These are phyloP conservation scores for Plebejus melissa DNA, from an alignment of 2,888 invertebrate genomes.

Conservation along the genomic window DNA sequence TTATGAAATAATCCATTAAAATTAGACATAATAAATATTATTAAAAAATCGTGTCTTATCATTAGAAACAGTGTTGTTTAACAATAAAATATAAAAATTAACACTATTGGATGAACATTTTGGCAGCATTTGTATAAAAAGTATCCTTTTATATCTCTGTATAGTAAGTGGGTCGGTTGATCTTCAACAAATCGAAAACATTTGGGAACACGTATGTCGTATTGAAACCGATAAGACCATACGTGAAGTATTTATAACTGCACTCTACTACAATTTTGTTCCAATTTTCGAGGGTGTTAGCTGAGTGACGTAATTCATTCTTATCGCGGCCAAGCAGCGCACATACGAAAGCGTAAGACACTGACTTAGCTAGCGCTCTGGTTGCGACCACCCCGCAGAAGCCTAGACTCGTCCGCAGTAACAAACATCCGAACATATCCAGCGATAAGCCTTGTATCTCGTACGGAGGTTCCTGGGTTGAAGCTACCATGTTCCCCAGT, in stretches of 20 bases:
- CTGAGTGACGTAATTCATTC: slow-evolving; percentile 81
- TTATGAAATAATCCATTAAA: neutral
- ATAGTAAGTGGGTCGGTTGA: slow-evolving; percentile 90
- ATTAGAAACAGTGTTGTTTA: neutral
- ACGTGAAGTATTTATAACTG: slow-evolving; percentile 90
- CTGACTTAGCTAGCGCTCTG: slow-evolving; percentile 82
- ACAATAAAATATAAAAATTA: neutral
- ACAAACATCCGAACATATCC: slow-evolving; percentile 82
- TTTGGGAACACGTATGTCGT: slow-evolving; percentile 87
- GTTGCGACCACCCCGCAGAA: slow-evolving; percentile 86
- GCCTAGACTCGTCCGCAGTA: slow-evolving; percentile 86
- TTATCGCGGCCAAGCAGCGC: slow-evolving; percentile 83
- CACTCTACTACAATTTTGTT: slow-evolving; percentile 89
- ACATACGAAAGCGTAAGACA: slow-evolving; percentile 85
- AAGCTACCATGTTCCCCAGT: slow-evolving; percentile 83
- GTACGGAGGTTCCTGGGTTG: slow-evolving; percentile 84
- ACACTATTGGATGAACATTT: slow-evolving; percentile 3
- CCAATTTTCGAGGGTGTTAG: slow-evolving; percentile 82
- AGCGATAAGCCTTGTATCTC: slow-evolving; percentile 88
- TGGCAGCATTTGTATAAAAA: neutral
- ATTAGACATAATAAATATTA: neutral
- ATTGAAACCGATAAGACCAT: slow-evolving; percentile 88
- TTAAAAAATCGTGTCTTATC: neutral
- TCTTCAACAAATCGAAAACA: slow-evolving; percentile 85
- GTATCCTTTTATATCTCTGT: slow-evolving; percentile 82